Conservation (phyloP, 2,113 vertebrate species). For the Trichomycterus rosablanca region DNA sequence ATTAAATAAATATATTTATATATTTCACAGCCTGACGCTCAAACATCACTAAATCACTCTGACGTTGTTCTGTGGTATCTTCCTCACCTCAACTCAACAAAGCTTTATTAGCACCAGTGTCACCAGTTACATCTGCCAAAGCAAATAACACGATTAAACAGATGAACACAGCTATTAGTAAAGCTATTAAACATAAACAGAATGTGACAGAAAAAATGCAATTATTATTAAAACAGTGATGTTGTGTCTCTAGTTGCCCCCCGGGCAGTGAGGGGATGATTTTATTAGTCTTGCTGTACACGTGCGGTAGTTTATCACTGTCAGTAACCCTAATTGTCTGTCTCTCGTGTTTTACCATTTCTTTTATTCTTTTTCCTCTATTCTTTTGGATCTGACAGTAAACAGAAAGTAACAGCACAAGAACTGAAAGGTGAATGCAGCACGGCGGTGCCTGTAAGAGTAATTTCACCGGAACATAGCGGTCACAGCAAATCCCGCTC, state of each 20-base stretch:
- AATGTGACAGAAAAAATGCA: neutral
- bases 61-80: neutral
- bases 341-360: too few relatives aligned
- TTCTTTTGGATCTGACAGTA: conserved; percentile 15
- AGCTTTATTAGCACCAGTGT: conserved; percentile 1
- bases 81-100: neutral
- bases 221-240: neutral
- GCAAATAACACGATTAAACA: neutral
- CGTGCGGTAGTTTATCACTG: neutral
- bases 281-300: neutral
- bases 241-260: neutral
- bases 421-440: conserved; percentile 3
- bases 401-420: conserved; percentile 18
- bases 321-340: neutral
- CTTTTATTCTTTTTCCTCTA: neutral
- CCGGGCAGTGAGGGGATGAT: neutral
- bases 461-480: conserved; percentile 12
- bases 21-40: too few relatives aligned
- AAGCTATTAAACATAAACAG: neutral
- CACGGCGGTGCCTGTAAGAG: conserved; percentile 1
- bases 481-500: conserved; percentile 8
- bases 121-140: neutral
- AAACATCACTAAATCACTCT: conserved; percentile 42
- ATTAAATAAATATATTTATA: too few relatives aligned
- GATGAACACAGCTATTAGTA: neutral